These are phyloP conservation scores for Darevskia nairensis DNA, from an alignment of 2,797 vertebrate species.

Conservation along the genomic window DNA sequence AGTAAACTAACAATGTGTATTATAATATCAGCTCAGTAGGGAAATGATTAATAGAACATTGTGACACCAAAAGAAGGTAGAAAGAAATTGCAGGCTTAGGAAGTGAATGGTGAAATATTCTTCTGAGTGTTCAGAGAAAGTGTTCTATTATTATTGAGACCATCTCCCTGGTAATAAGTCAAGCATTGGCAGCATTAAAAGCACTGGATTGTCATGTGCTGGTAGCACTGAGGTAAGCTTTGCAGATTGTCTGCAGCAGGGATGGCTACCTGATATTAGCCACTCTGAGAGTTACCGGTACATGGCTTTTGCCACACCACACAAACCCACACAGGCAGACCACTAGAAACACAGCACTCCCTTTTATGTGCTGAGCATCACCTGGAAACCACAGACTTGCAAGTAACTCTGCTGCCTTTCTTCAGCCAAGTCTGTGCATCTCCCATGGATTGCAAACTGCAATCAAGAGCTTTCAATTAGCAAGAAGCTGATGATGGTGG, in stretches of 20 bases:
- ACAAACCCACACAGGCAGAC: no score
- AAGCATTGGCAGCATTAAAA: slow-evolving; percentile 23
- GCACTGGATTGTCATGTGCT: background rate
- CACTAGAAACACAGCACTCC: no score
- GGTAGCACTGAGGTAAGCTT: background rate
- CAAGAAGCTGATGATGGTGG: no score
- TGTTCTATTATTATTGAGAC: slow-evolving; percentile 12
- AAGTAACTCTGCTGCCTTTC: no score
- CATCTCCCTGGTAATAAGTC: background rate
- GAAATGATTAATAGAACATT: background rate
- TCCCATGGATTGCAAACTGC: no score
- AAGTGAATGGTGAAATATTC: background rate
- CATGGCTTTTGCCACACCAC: no score
- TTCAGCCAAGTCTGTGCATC: no score
- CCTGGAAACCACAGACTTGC: no score
- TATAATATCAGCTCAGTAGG: background rate
- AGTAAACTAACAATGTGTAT: background rate
- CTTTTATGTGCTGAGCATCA: no score
- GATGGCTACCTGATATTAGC: background rate
- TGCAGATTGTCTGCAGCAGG: accelerated
- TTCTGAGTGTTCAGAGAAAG: background rate
- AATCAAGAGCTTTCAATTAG: no score
- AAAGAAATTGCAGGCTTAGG: background rate
- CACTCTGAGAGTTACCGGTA: no score
- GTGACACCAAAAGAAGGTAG: background rate